phyloP scores from a whole-genome alignment of 2,888 invertebrate species.

The Halictus ligatus region DNA sequence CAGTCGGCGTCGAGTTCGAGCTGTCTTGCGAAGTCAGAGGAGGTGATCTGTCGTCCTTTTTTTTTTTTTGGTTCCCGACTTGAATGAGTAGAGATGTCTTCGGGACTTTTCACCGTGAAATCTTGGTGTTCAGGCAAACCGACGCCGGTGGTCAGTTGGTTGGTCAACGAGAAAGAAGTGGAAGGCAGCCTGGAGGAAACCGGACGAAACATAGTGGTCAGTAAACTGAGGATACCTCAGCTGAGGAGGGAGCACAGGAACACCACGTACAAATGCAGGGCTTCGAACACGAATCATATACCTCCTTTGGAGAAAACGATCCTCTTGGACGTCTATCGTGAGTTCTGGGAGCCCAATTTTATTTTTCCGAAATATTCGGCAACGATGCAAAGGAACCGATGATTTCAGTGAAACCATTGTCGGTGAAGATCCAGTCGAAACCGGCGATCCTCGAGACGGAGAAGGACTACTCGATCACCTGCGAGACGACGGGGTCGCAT shows the following conservation, averaged over 20 bases:
- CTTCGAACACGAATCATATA: slow-evolving; percentile 94
- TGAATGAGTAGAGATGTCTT: too few relatives aligned
- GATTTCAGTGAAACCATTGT: slow-evolving; percentile 90
- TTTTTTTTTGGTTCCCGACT: too few relatives aligned
- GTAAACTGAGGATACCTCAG: slow-evolving; percentile 90
- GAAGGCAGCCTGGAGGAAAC: slow-evolving; percentile 87
- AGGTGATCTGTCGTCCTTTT: slow-evolving; percentile 79
- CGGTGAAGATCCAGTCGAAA: slow-evolving; percentile 91
- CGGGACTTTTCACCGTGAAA: not conserved
- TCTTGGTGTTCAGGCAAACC: slow-evolving; percentile 88
- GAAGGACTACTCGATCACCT: slow-evolving; percentile 91
- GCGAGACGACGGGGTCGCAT: slow-evolving; percentile 93
- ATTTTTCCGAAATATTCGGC: not conserved
- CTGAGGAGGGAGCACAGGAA: slow-evolving; percentile 92
- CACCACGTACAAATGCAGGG: slow-evolving; percentile 94
- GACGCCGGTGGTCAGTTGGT: slow-evolving; percentile 94
- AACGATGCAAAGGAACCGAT: not conserved
- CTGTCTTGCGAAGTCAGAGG: slow-evolving; percentile 86
- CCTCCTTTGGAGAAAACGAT: slow-evolving; percentile 93
- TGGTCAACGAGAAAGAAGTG: slow-evolving; percentile 87
- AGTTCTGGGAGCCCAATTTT: slow-evolving; percentile 83
- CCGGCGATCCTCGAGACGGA: slow-evolving; percentile 92
- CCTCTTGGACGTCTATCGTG: slow-evolving; percentile 93
- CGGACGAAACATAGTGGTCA: slow-evolving; percentile 91
- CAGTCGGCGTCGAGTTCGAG: slow-evolving; percentile 84